phyloP scores from a whole-genome alignment of 2,888 invertebrate species.

The Erebia epiphron region DNA sequence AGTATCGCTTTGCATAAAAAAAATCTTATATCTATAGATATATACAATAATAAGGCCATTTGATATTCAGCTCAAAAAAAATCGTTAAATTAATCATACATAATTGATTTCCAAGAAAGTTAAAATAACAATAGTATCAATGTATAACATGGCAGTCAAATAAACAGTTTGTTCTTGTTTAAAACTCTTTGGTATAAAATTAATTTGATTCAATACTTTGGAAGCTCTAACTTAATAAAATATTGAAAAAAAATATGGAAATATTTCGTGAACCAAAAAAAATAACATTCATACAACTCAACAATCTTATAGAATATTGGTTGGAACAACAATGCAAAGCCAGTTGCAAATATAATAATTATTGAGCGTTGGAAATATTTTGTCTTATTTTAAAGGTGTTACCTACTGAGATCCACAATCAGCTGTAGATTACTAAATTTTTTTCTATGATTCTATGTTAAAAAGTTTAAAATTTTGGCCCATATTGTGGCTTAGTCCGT shows the following conservation, averaged over 20 bases:
- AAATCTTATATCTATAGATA: constrained; percentile 10
- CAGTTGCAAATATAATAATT: constrained; percentile 47
- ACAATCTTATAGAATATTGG: constrained; percentile 73
- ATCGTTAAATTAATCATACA: neutral
- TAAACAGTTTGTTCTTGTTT: neutral
- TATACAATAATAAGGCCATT: constrained; percentile 11
- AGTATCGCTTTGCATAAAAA: neutral
- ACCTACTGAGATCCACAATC: constrained; percentile 81
- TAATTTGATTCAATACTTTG: constrained; percentile 11
- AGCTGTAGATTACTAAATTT: constrained; percentile 77
- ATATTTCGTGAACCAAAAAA: constrained; percentile 30
- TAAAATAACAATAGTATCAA: neutral
- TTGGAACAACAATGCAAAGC: constrained; percentile 49
- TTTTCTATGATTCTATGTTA: neutral
- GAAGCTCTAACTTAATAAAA: neutral
- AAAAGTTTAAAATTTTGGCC: constrained; percentile 1
- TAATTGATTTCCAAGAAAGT: neutral
- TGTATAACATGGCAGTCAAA: constrained; percentile 1
- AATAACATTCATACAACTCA: constrained; percentile 54
- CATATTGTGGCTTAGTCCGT: too few relatives aligned
- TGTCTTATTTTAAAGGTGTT: constrained; percentile 57
- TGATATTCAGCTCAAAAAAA: neutral
- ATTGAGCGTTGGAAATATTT: constrained; percentile 64
- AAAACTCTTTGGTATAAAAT: constrained; percentile 37
- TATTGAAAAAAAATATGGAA: constrained; percentile 10